Conservation (phyloP, 2,797 vertebrate genomes). For the Steatocranus sp. region DNA sequence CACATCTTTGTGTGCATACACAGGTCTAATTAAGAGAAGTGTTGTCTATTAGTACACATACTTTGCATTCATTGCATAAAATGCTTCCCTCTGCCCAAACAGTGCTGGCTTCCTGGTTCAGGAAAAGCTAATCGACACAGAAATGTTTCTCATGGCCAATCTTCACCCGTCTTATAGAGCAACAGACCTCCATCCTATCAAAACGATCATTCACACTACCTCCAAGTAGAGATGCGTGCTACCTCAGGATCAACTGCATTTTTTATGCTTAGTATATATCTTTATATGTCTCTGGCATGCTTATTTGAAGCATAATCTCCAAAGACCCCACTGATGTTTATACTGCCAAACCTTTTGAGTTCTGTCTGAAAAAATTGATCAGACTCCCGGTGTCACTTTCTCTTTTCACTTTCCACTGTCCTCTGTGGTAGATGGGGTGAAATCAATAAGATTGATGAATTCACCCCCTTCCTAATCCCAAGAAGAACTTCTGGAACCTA, state of each 20-base stretch:
- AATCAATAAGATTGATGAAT: neutral
- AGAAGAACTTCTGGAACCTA: neutral
- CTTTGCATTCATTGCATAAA: conserved; percentile 4
- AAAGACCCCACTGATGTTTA: neutral
- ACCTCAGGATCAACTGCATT: neutral
- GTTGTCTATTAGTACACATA: neutral
- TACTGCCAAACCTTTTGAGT: neutral
- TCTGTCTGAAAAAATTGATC: neutral
- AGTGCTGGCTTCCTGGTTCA: neutral
- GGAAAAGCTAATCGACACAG: neutral
- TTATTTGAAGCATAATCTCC: neutral
- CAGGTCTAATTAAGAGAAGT: neutral
- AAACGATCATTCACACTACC: neutral
- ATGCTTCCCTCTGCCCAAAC: neutral
- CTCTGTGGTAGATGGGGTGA: neutral
- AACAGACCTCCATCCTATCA: neutral
- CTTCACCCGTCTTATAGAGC: neutral
- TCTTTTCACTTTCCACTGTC: neutral
- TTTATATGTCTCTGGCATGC: neutral
- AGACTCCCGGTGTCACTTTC: neutral
- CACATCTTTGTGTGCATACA: neutral
- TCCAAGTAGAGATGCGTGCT: neutral
- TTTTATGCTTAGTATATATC: neutral
- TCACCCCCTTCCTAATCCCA: neutral
- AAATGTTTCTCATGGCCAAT: neutral